Base-by-base conservation (phyloP, 2,797 vertebrate genomes). In the Pangasius mekongensis region DNA sequence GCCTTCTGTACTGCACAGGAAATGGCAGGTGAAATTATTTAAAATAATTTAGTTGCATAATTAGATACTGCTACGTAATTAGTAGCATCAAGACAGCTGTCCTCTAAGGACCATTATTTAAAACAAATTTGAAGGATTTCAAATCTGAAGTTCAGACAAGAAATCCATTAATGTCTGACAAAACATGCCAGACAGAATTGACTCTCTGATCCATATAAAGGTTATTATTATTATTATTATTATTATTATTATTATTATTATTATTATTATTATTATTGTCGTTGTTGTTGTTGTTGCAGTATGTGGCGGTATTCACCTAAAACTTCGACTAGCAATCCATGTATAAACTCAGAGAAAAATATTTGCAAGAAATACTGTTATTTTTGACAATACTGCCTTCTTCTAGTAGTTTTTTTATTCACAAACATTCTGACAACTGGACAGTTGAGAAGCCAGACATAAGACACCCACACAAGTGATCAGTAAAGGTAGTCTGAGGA, bases 381-480 rank as follows among this genome's bases (percentile, higher is more conserved):
- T 80, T 22, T 58, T 36, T 80, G 30, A 27, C 78, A 14, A 14
- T 24, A 24, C 30, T 39, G 54, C 54, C 33, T 36, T 81, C 54
- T 81, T 54, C 78, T 60, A 60, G 54, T 14, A 60, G 77, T 0
- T 39, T 36, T 20, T 11, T 78, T 78, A 78, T 78, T 80, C 76
- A 80, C 52, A 56, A 36, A 81, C 33, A 39, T 10, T 36, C 33
- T 36, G 33, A 81, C 78, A 60, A 14, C 11, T 81, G 78, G 78
- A 60, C 54, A 60, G 33, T 24, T 58, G 78, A 60, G 52, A 58
- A 60, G 20, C 78, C 54, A 58, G 78, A 81, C 78, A 81, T 60
- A 58, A 81, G 78, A 81, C 78, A 81, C 78, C 78, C 78, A 81
- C 54, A 60, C 54, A 24, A 22, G 33, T 58, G 52, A 81, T 81